Evolutionary conservation across 1,140 invertebrate species (phyloP), one percentile per base, ranked within the genome.

Genomic region (Brachionus koreanus): DNA sequence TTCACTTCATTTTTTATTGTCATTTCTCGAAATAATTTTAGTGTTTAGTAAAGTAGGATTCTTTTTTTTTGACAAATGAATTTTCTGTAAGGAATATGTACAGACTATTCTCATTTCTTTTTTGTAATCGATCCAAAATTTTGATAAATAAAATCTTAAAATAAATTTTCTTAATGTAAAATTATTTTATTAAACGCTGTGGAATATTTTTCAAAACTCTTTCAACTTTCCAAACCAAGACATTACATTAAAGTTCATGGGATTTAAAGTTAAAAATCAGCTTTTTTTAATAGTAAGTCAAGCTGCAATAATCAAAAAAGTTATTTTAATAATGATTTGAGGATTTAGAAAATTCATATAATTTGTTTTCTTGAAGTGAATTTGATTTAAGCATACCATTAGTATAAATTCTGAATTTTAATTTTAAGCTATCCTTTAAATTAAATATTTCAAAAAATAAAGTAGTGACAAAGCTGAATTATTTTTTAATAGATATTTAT

Each of bases 71-170:
- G 25, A 33, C n/a, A 10, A 65, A 37, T 33, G 33, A 65, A 65
- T 65, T 65, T 65, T 65, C 63, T 33, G 49, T 57, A 25, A 57
- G 16, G 49, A 57, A 65, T 29, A 65, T 65, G 25, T 33, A 65
- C 63, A 65, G 63, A 37, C 33, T 65, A 33, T 65, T 65, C 49
- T 57, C 49, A 57, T 57, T 72, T 72, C 35, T 10, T 35, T 72
- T 72, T 72, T 72, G 67, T 72, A 72, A 37, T 42, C 67, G 67
- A 39, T 9, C 67, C 67, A 39, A 72, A 42, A 37, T 39, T 39
- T 72, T 72, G 19, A 39, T 39, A 72, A 72, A 39, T 39, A 72
- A 72, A 23, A 39, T 37, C 16, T 72, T 42, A 42, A 72, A 72
- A 67, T 33, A 23, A 12, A 33, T 67, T 67, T 67, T 65, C 10